Percentiles rank a stretch among this genome's conserved stretches.
phyloP scores from a whole-genome alignment of 1,140 invertebrate species.

The Brachystomella parvula region DNA sequence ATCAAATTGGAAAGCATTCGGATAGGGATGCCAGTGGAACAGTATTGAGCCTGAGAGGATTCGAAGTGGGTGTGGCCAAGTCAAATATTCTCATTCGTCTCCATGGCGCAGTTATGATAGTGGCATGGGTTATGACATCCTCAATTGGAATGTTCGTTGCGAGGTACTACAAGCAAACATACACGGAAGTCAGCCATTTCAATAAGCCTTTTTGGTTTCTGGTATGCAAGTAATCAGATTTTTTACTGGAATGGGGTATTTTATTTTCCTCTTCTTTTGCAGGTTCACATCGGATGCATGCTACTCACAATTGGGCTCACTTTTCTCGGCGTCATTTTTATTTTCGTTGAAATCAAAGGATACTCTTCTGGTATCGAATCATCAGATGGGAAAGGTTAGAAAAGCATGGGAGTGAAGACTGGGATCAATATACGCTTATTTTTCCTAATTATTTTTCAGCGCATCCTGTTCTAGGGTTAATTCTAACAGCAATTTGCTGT shows the following conservation, averaged over 20 bases:
- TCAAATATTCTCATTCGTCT: constrained; percentile 63
- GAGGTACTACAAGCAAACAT: constrained; percentile 83
- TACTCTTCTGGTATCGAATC: background rate
- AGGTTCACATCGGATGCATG: constrained; percentile 82
- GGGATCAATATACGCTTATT: too few species aligned
- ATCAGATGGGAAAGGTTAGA: background rate
- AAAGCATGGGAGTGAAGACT: too few species aligned
- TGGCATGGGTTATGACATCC: constrained; percentile 81
- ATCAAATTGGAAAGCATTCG: too few species aligned
- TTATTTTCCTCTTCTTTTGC: constrained; percentile 23
- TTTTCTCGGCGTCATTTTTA: constrained; percentile 66
- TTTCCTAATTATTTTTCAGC: background rate
- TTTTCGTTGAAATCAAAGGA: constrained; percentile 71
- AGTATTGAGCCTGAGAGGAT: too few species aligned
- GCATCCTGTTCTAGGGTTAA: constrained; percentile 69
- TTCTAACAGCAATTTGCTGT: constrained; percentile 70
- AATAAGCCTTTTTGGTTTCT: constrained; percentile 91
- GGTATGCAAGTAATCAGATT: too few species aligned
- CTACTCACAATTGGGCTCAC: constrained; percentile 70
- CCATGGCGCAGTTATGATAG: constrained; percentile 80
- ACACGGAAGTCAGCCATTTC: constrained; percentile 68
- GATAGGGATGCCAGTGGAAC: too few species aligned
- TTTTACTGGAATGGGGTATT: constrained; percentile 32
- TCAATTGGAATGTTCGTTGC: constrained; percentile 81
- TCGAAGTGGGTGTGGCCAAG: too few species aligned